These are phyloP conservation scores for Typhlichthys subterraneus DNA, from an alignment of 2,797 vertebrate species.

Conservation along the genomic window DNA sequence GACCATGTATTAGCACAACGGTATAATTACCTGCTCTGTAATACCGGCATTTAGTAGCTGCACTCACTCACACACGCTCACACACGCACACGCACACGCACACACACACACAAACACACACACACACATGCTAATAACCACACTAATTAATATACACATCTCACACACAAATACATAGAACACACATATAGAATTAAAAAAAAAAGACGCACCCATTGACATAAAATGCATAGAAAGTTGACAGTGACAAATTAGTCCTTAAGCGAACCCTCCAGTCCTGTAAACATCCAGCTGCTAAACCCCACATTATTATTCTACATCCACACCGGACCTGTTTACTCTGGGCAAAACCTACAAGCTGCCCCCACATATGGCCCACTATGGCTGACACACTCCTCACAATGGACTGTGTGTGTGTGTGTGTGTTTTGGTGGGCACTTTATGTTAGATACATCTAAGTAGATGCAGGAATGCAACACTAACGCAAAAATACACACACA, in stretches of 20 bases:
- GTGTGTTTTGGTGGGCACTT: constrained; percentile 41
- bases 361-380: constrained; percentile 71
- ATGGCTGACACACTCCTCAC: constrained; percentile 62
- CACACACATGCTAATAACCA: background rate
- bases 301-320: constrained; percentile 73
- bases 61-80: constrained; percentile 1
- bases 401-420: constrained; percentile 41
- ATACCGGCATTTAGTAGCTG: constrained; percentile 28
- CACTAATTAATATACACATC: constrained; percentile 21
- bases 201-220: constrained; percentile 16
- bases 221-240: constrained; percentile 53
- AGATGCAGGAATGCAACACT: constrained; percentile 40
- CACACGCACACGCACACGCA: constrained; percentile 11
- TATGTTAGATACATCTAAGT: constrained; percentile 56
- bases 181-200: constrained; percentile 43
- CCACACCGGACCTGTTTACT: constrained; percentile 68
- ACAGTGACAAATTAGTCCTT: constrained; percentile 78
- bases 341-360: constrained; percentile 68
- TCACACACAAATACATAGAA: constrained; percentile 19
- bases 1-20: constrained; percentile 32
- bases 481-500: constrained; percentile 5
- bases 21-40: constrained; percentile 32
- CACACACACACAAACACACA: background rate
- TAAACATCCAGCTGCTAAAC: constrained; percentile 72
- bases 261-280: constrained; percentile 69